These are phyloP conservation scores for Chaetophractus vellerosus DNA, from an alignment of 2,797 vertebrate genomes.

Conservation along the genomic window DNA sequence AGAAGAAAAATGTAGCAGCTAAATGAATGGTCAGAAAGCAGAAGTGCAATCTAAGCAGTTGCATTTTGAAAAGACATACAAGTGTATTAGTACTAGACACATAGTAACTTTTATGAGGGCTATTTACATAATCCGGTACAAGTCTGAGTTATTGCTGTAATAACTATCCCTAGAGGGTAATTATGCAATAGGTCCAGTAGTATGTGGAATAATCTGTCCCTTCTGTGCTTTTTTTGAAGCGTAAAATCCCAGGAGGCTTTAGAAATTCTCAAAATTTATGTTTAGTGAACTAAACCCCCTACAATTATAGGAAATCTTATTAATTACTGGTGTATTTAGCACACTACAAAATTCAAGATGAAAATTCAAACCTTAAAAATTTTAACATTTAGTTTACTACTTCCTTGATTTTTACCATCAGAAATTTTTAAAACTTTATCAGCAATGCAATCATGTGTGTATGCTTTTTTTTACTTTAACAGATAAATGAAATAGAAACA, in stretches of 20 bases:
- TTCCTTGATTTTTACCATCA: conserved; percentile 25
- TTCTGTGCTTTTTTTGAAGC: conserved; percentile 41
- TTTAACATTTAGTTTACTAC: neutral
- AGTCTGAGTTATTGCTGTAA: conserved; percentile 70
- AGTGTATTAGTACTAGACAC: conserved; percentile 23
- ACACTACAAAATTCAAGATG: conserved; percentile 43
- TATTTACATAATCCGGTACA: conserved; percentile 61
- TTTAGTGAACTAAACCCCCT: conserved; percentile 29
- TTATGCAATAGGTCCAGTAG: conserved; percentile 36
- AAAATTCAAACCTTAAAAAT: conserved; percentile 27
- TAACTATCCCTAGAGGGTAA: conserved; percentile 33
- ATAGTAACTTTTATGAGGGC: conserved; percentile 38
- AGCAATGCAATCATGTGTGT: neutral
- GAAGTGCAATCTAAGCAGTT: neutral
- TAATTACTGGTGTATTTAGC: conserved; percentile 11
- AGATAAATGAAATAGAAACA: conserved; percentile 45
- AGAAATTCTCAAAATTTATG: conserved; percentile 43
- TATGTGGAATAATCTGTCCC: conserved; percentile 14
- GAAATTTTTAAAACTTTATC: neutral
- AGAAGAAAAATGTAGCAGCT: conserved; percentile 7
- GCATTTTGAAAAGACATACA: conserved; percentile 47
- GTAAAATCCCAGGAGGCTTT: neutral
- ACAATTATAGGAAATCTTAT: conserved; percentile 19
- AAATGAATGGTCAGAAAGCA: conserved; percentile 39
- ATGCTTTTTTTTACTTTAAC: conserved; percentile 60